Percentiles rank a stretch among this genome's conserved stretches.
phyloP scores from a whole-genome alignment of 2,113 vertebrate species.

The Isichthys henryi region DNA sequence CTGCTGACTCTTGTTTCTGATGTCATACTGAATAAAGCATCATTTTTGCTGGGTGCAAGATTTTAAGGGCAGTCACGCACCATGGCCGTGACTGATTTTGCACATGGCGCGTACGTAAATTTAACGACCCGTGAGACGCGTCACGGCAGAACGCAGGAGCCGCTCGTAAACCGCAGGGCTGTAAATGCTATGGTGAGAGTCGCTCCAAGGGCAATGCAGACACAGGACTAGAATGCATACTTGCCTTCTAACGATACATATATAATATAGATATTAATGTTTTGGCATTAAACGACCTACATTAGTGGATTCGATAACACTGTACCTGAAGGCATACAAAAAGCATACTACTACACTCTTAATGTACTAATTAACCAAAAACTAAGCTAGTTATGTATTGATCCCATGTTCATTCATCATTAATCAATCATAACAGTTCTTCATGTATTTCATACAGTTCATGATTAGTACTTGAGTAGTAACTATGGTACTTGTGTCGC shows the following conservation, averaged over 20 bases:
- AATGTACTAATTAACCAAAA: neutral
- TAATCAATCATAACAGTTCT: neutral
- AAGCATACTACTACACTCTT: neutral
- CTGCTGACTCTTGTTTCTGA: neutral
- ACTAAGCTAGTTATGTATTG: neutral
- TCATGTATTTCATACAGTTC: neutral
- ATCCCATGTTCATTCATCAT: neutral
- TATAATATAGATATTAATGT: neutral
- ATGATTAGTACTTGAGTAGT: neutral
- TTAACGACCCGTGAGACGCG: neutral
- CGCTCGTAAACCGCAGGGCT: neutral
- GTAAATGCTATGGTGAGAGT: neutral
- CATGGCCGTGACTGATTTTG: neutral
- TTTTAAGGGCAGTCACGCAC: neutral
- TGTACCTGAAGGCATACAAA: neutral
- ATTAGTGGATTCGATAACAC: neutral
- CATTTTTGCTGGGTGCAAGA: neutral
- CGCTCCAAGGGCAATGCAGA: neutral
- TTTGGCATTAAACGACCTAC: neutral
- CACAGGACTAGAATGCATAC: neutral
- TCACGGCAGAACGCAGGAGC: neutral
- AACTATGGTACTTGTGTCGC: neutral
- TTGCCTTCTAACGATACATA: neutral
- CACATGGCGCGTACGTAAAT: neutral
- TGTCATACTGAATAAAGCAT: neutral